Base-by-base conservation (phyloP, 1,140 invertebrate species). In the Lepidurus arcticus region DNA sequence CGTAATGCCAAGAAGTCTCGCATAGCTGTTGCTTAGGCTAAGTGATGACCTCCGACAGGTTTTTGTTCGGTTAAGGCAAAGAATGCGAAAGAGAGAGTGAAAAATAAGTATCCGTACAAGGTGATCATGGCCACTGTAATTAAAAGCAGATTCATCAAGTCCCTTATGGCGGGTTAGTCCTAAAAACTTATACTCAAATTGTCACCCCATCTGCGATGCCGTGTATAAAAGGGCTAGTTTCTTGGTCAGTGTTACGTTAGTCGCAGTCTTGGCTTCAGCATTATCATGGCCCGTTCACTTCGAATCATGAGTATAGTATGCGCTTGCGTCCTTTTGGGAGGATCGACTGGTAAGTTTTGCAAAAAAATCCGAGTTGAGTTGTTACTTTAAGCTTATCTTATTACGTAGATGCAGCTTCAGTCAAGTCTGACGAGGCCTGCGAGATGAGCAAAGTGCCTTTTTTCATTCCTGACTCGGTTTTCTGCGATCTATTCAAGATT, bases 81-180 rank as follows among this genome's bases (percentile, higher is more conserved):
- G 53, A 65, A 65, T 65, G 53, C 53, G 53, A 65, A 65, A 65
- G 53, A 65, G 53, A 65, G 53, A 65, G 53, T 65, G 53, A 65
- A 65, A 65, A 65, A n/a, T n/a, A n/a, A 65, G 21, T 21, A 7
- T 9, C 53, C 53, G 53, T 65, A 65, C n/a, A 65, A 65, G 53
- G 53, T 21, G 21, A 65, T 34, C 53, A 21, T 21, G 53, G 53
- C 53, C 53, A 65, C 53, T 21, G 9, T 16, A 65, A 65, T 65
- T 65, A 65, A 65, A 65, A 65, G 53, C 53, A 65, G 53, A 65
- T 65, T 65, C 53, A 65, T 65, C 53, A 65, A 65, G 53, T 65
- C 53, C 7, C 16, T 65, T 16, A 13, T 7, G 6, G 16, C 53
- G 7, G 9, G 13, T 65, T 7, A 21, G 21, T 21, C 21, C 21